These are phyloP conservation scores for Centropus unirufus DNA, from an alignment of 2,113 vertebrate species.

Conservation along the genomic window DNA sequence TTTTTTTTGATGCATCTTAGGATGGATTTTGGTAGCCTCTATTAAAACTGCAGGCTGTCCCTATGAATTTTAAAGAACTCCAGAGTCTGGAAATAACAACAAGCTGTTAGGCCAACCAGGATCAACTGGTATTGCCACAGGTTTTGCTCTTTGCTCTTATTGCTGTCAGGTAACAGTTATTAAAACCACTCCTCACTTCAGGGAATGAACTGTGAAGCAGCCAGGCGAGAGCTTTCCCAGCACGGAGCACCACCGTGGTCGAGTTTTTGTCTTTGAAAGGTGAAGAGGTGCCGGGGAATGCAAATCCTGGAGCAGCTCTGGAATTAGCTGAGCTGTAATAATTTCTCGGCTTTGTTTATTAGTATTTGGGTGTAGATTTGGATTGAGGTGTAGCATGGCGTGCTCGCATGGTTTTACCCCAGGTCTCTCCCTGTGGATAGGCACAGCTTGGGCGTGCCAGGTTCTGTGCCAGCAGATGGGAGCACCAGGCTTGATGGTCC, in stretches of 20 bases:
- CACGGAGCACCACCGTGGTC: rapidly evolving
- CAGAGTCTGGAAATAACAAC: constrained; percentile 13
- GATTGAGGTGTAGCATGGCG: background rate
- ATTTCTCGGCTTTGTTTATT: background rate
- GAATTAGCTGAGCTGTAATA: background rate
- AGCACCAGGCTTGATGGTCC: rapidly evolving
- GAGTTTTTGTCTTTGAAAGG: background rate
- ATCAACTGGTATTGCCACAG: constrained; percentile 17
- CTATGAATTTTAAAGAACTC: constrained; percentile 26
- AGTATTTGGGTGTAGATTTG: background rate
- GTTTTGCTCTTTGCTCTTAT: constrained; percentile 38
- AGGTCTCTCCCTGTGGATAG: rapidly evolving
- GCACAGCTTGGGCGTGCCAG: rapidly evolving
- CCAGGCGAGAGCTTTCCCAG: background rate
- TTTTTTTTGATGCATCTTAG: constrained; percentile 28
- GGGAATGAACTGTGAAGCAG: background rate
- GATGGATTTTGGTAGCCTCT: background rate
- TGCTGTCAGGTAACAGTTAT: constrained; percentile 15
- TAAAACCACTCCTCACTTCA: background rate
- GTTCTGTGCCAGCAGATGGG: background rate
- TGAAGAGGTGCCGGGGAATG: background rate
- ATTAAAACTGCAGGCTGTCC: constrained; percentile 1
- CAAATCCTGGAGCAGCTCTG: background rate
- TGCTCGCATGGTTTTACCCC: background rate
- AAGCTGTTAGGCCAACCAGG: background rate